phyloP scores from a whole-genome alignment of 2,113 vertebrate species.

The Vimba vimba region DNA sequence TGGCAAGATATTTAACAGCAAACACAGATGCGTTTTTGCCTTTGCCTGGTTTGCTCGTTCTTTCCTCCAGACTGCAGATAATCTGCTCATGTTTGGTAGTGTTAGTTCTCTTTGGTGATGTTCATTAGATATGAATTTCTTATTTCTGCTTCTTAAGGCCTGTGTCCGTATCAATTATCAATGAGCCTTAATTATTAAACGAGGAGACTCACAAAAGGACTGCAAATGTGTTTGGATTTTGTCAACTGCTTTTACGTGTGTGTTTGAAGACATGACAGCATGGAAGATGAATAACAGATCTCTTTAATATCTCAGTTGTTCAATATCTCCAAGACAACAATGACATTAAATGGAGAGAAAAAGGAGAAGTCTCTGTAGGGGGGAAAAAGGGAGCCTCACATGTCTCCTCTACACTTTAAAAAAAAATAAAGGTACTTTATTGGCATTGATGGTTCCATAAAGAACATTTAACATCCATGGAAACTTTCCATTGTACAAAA shows the following conservation, averaged over 20 bases:
- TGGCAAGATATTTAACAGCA: constrained; percentile 50
- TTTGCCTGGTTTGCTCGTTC: constrained; percentile 38
- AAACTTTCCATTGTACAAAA: too few species aligned
- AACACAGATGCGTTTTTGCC: not conserved
- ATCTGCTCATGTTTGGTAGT: constrained; percentile 58
- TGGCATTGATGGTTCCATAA: too few species aligned
- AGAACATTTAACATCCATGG: too few species aligned
- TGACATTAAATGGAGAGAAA: not conserved
- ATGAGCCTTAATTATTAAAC: constrained; percentile 75
- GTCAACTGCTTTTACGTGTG: constrained; percentile 60
- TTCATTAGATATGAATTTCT: constrained; percentile 68
- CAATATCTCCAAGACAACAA: not conserved
- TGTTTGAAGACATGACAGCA: constrained; percentile 5
- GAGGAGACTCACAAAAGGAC: constrained; percentile 54
- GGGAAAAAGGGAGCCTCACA: not conserved
- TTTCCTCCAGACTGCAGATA: constrained; percentile 35
- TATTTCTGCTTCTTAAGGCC: constrained; percentile 71
- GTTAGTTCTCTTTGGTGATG: constrained; percentile 58
- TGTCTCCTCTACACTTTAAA: too few species aligned
- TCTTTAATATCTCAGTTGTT: not conserved
- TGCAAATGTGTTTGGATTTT: constrained; percentile 67
- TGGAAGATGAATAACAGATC: not conserved
- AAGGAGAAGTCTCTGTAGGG: not conserved
- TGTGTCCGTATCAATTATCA: constrained; percentile 72
- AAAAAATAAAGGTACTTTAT: too few species aligned